Conservation (phyloP, 2,113 vertebrate species). For the Maylandia zebra region DNA sequence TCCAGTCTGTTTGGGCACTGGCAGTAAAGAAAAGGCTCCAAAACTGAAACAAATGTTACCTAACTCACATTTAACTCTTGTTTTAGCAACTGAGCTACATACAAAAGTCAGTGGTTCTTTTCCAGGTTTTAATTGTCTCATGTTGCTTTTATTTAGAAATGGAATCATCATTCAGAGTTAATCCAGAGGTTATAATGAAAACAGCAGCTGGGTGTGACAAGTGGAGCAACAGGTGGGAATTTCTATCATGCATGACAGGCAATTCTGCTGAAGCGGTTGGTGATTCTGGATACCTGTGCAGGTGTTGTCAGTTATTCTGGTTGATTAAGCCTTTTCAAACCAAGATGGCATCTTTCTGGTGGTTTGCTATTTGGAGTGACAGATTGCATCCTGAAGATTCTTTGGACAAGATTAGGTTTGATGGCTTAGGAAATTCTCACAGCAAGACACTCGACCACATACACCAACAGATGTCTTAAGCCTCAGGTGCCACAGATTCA, state of each 20-base stretch:
- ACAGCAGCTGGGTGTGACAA: neutral
- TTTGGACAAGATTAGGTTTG: neutral
- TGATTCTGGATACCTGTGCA: neutral
- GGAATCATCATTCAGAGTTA: neutral
- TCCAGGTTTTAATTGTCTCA: neutral
- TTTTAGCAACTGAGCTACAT: neutral
- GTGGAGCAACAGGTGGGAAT: neutral
- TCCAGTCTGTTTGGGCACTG: fast-evolving
- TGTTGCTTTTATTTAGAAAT: neutral
- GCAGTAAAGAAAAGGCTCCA: neutral
- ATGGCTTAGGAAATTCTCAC: neutral
- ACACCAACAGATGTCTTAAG: neutral
- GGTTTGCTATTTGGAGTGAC: neutral
- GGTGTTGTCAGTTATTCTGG: neutral
- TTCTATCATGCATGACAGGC: neutral
- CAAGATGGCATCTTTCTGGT: neutral
- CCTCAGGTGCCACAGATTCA: fast-evolving
- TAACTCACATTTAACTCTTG: neutral
- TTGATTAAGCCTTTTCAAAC: neutral
- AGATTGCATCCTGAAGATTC: neutral
- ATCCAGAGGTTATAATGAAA: neutral
- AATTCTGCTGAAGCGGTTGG: neutral
- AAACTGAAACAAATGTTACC: neutral
- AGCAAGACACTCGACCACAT: neutral
- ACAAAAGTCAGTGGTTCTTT: neutral